Evolutionary conservation across 2,888 invertebrate species (phyloP).

Genomic region (Coelopa pilipes): DNA sequence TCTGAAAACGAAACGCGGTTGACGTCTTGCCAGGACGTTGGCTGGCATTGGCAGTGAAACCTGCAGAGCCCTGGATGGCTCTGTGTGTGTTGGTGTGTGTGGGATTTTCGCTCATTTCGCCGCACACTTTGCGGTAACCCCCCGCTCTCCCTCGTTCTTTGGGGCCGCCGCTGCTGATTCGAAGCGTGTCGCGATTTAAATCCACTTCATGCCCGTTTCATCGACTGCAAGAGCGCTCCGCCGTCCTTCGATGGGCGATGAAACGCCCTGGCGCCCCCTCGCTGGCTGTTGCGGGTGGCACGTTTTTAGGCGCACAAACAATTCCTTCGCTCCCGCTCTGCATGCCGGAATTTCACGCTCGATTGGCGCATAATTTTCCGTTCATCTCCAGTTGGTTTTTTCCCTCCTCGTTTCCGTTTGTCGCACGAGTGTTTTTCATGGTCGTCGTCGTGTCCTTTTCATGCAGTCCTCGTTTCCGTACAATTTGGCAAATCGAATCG

Average conservation of each 20-base stretch:
- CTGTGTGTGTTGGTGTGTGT: background rate
- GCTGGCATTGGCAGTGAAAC: slow-evolving; percentile 57
- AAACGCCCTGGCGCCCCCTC: background rate
- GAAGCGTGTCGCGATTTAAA: background rate
- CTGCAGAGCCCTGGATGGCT: background rate
- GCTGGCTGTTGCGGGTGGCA: background rate
- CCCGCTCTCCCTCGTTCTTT: background rate
- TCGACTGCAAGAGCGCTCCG: background rate
- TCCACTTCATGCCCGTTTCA: slow-evolving; percentile 6
- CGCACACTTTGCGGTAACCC: slow-evolving; percentile 51
- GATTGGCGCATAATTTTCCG: slow-evolving; percentile 34
- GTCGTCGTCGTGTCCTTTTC: background rate
- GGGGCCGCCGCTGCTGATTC: background rate
- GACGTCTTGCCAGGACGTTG: slow-evolving; percentile 41
- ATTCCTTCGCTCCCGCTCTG: background rate
- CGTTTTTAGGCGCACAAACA: slow-evolving; percentile 3
- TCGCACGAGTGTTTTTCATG: background rate
- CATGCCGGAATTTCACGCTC: slow-evolving; percentile 25
- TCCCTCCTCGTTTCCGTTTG: background rate
- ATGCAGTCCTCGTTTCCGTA: slow-evolving; percentile 1
- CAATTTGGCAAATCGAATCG: slow-evolving; percentile 19
- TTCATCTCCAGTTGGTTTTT: background rate
- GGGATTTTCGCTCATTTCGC: slow-evolving; percentile 5
- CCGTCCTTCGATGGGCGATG: too few relatives aligned
- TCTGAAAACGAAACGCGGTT: slow-evolving; percentile 52